Evolutionary conservation across 2,113 vertebrate species (phyloP).

Genomic region (Oncorhynchus nerka): DNA sequence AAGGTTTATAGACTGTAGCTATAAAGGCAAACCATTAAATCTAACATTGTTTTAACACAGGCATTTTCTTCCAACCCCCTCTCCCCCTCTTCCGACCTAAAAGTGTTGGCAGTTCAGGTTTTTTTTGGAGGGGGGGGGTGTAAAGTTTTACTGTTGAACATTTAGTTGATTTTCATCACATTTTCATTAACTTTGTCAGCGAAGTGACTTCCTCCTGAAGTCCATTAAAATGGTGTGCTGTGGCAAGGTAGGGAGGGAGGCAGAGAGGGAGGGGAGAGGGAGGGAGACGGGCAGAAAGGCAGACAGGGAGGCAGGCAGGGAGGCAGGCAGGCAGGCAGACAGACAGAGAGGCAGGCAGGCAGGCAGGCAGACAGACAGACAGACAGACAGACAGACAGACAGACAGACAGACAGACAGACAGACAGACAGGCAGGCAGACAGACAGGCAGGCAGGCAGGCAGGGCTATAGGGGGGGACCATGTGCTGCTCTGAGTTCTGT

Average conservation of each 20-base stretch:
- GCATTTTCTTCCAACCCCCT: conserved; percentile 59
- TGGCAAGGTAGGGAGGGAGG: not conserved
- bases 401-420: too few species aligned
- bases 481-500: conserved; percentile 43
- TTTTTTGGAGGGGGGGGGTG: not conserved
- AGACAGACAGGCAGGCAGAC: too few species aligned
- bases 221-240: conserved; percentile 74
- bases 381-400: too few species aligned
- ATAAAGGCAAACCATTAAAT: conserved; percentile 94
- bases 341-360: too few species aligned
- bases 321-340: too few species aligned
- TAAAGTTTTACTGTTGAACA: conserved; percentile 63
- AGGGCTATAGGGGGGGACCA: conserved; percentile 42
- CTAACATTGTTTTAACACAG: conserved; percentile 87
- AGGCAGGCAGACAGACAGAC: too few species aligned
- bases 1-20: conserved; percentile 93
- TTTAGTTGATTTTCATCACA: conserved; percentile 86
- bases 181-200: conserved; percentile 63
- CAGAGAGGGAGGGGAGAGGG: too few species aligned
- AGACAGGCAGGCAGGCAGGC: not conserved
- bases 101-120: conserved; percentile 7
- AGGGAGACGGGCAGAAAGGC: too few species aligned
- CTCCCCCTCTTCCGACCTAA: conserved; percentile 22
- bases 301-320: too few species aligned
- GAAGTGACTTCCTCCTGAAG: conserved; percentile 84